Evolutionary conservation across 2,113 vertebrate genomes (phyloP).

Genomic region (Uria aalge): DNA sequence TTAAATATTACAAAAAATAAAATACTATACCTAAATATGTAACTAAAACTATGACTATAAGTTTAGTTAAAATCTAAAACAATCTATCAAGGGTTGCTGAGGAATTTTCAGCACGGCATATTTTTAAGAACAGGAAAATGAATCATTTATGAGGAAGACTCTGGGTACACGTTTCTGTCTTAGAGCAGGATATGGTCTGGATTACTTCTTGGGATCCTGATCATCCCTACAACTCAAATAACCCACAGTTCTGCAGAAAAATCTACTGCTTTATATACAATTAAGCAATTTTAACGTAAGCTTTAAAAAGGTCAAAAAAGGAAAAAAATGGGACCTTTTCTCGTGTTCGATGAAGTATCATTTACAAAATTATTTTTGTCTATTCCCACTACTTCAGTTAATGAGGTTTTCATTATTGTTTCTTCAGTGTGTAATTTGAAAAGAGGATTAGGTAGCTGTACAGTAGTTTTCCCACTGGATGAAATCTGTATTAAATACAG

Average conservation of each 20-base stretch:
- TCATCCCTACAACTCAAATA: background rate
- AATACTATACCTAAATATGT: background rate
- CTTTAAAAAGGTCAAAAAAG: background rate
- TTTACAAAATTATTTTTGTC: background rate
- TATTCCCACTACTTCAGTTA: constrained; percentile 19
- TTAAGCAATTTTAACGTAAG: background rate
- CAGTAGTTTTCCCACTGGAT: constrained; percentile 72
- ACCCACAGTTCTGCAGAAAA: background rate
- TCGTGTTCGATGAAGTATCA: background rate
- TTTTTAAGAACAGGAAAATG: background rate
- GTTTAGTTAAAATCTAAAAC: background rate
- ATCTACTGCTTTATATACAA: background rate
- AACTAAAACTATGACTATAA: background rate
- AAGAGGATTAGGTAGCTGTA: constrained; percentile 64
- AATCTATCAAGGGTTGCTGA: background rate
- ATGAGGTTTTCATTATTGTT: constrained; percentile 44
- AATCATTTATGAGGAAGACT: background rate
- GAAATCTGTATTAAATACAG: constrained; percentile 64
- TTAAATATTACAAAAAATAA: background rate
- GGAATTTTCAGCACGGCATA: background rate
- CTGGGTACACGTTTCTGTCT: background rate
- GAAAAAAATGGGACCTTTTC: background rate
- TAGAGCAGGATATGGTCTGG: background rate
- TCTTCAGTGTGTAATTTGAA: constrained; percentile 37
- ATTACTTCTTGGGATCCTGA: background rate